Conservation (phyloP, 2,888 invertebrate species). For the Xestobium rufovillosum region DNA sequence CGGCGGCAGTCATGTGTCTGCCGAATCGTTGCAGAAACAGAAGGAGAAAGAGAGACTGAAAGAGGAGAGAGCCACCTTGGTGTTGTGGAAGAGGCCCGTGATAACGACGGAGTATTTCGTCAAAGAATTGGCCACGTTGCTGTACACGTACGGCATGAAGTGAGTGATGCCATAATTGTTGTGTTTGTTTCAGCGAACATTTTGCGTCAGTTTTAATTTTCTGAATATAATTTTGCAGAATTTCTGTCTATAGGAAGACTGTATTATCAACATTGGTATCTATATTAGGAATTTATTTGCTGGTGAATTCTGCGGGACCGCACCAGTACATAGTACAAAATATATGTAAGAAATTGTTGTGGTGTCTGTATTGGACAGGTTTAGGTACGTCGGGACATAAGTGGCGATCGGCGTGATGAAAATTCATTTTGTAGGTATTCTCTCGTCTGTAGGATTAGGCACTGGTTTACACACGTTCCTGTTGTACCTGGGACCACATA, state of each 20-base stretch:
- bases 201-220: slow-evolving; percentile 20
- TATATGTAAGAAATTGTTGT: slow-evolving; percentile 37
- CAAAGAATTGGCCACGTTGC: slow-evolving; percentile 61
- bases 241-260: slow-evolving; percentile 54
- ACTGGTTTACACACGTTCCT: slow-evolving; percentile 98
- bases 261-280: slow-evolving; percentile 47
- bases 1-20: slow-evolving; percentile 24
- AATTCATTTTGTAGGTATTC: slow-evolving; percentile 58
- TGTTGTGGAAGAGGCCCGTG: slow-evolving; percentile 75
- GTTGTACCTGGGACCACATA: slow-evolving; percentile 97
- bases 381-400: slow-evolving; percentile 30
- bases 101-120: slow-evolving; percentile 73
- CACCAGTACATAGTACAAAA: slow-evolving; percentile 56
- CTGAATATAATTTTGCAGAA: slow-evolving; percentile 45
- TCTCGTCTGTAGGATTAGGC: slow-evolving; percentile 96
- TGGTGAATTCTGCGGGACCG: slow-evolving; percentile 56
- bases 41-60: slow-evolving; percentile 42
- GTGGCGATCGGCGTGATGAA: background rate
- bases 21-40: slow-evolving; percentile 23
- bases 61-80: slow-evolving; percentile 57
- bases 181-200: slow-evolving; percentile 7
- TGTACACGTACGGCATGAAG: slow-evolving; percentile 52
- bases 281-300: slow-evolving; percentile 45
- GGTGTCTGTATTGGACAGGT: slow-evolving; percentile 42
- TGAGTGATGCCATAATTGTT: slow-evolving; percentile 35